Percentiles rank a stretch among this genome's conserved stretches.
Conservation (phyloP, 2,797 vertebrate species). For the Sarcophilus harrisii region DNA sequence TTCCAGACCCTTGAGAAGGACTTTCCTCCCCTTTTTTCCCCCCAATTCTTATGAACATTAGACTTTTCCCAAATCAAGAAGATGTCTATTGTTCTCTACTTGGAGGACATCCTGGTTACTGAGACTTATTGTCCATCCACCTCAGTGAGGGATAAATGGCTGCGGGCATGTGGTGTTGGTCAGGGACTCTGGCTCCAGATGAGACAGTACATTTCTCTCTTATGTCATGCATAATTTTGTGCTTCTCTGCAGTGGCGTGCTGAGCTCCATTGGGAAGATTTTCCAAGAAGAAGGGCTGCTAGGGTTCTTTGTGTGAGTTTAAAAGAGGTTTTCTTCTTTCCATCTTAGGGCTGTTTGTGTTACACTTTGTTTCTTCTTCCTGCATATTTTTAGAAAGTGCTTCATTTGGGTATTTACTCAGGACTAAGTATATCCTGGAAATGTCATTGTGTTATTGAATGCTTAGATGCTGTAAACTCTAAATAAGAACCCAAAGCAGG, state of each 20-base stretch:
- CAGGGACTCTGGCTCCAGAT: background rate
- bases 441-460: background rate
- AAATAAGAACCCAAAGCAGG: background rate
- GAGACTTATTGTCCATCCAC: background rate
- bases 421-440: background rate
- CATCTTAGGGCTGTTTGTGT: background rate
- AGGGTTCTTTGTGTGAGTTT: slow-evolving; percentile 91
- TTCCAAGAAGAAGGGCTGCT: slow-evolving; percentile 91
- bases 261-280: slow-evolving; percentile 89
- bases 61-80: too few species aligned
- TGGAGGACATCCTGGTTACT: background rate
- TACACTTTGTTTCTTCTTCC: background rate
- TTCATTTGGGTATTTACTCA: background rate
- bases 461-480: background rate
- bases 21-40: background rate
- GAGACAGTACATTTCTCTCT: background rate
- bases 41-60: background rate
- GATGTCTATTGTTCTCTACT: background rate
- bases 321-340: background rate
- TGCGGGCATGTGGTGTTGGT: background rate
- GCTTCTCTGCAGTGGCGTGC: slow-evolving; percentile 86
- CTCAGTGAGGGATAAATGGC: fast-evolving
- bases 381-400: background rate
- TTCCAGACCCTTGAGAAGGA: background rate
- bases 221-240: background rate